Evolutionary conservation across 1,140 invertebrate genomes (phyloP).

Genomic region (Zaprionus davidi): DNA sequence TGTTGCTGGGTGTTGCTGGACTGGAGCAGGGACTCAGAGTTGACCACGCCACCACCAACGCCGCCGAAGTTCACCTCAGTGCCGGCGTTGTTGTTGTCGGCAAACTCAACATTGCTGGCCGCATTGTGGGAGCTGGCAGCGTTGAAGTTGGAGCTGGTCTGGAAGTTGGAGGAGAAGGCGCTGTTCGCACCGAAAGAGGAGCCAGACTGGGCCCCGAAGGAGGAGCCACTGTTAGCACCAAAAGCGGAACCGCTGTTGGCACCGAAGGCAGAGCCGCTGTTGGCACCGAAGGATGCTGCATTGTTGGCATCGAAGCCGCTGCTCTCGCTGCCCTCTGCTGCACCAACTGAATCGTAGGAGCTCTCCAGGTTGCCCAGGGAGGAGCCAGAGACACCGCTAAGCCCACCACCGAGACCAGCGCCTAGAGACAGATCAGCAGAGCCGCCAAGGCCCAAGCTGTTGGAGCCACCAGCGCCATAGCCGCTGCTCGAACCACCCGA

Average conservation of each 20-base stretch:
- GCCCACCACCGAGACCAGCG: conserved; percentile 23
- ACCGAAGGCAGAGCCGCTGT: conserved; percentile 22
- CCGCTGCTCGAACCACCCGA: conserved; percentile 16
- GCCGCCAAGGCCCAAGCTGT: conserved; percentile 18
- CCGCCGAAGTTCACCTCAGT: conserved; percentile 64
- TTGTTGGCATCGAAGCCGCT: conserved; percentile 23
- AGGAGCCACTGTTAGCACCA: conserved; percentile 38
- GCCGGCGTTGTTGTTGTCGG: conserved; percentile 61
- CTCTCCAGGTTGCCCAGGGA: conserved; percentile 64
- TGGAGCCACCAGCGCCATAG: conserved; percentile 21
- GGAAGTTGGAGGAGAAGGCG: conserved; percentile 64
- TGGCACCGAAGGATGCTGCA: neutral
- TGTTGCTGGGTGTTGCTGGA: conserved; percentile 27
- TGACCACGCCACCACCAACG: conserved; percentile 13
- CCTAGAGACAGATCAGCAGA: conserved; percentile 25
- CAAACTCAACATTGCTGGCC: conserved; percentile 67
- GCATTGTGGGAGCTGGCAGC: conserved; percentile 52
- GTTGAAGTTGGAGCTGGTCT: conserved; percentile 61
- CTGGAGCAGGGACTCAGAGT: conserved; percentile 39
- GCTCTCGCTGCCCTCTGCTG: conserved; percentile 41
- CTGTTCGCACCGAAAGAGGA: conserved; percentile 42
- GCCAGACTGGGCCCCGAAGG: conserved; percentile 22
- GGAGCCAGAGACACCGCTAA: conserved; percentile 5
- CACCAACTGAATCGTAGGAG: conserved; percentile 70
- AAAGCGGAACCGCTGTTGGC: conserved; percentile 40